Evolutionary conservation across 2,888 invertebrate species (phyloP).

Genomic region (Tipula confusa): DNA sequence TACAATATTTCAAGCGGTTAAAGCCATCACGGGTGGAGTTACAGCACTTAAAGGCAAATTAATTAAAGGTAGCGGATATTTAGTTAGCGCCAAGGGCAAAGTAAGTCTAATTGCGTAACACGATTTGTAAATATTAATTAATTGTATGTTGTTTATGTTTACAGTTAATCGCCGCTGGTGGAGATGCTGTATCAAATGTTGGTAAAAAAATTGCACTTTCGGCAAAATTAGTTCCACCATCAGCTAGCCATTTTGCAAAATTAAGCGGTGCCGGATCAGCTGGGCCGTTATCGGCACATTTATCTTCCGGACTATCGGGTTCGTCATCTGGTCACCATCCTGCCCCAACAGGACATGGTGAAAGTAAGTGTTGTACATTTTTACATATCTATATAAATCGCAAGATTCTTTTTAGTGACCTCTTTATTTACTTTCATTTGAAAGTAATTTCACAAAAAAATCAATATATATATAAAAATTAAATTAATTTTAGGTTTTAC

Average conservation of each 20-base stretch:
- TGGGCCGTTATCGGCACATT: constrained; percentile 30
- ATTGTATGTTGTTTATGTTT: constrained; percentile 39
- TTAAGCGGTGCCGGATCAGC: constrained; percentile 31
- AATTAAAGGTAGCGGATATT: constrained; percentile 75
- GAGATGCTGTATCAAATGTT: constrained; percentile 72
- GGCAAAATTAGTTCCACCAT: constrained; percentile 59
- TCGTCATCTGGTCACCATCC: constrained; percentile 5
- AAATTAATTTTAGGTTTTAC: constrained; percentile 31
- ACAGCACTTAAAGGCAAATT: constrained; percentile 83
- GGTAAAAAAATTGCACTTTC: constrained; percentile 76
- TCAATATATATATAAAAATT: not conserved
- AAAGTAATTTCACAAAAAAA: constrained; percentile 17
- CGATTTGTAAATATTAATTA: not conserved
- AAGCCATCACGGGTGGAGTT: constrained; percentile 82
- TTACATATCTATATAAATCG: not conserved
- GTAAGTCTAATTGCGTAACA: too few species aligned
- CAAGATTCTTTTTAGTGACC: not conserved
- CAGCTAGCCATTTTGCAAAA: constrained; percentile 33
- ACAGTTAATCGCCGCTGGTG: constrained; percentile 66
- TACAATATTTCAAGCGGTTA: constrained; percentile 80
- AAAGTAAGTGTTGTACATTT: constrained; percentile 41
- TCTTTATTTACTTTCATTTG: constrained; percentile 32
- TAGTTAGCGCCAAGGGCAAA: constrained; percentile 60
- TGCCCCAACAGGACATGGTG: constrained; percentile 41
- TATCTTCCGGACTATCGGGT: constrained; percentile 29